Evolutionary conservation across 1,140 invertebrate species (phyloP).

Genomic region (Bursaphelenchus mucronatus): DNA sequence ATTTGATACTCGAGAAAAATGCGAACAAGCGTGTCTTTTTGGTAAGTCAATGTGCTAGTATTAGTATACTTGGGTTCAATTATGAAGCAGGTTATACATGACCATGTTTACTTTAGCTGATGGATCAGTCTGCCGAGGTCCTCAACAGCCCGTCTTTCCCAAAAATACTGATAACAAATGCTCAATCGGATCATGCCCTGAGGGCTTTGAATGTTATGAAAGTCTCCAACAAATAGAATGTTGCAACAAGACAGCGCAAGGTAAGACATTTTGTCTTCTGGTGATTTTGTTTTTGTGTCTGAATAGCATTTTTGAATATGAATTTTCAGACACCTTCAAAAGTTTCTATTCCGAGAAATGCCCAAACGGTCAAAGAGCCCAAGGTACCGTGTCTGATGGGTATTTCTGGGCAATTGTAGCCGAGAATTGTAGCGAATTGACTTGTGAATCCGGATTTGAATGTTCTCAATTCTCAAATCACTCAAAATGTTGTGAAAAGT

Average conservation of each 20-base stretch:
- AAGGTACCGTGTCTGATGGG: not conserved
- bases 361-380: constrained; percentile 2
- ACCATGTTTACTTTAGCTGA: not conserved
- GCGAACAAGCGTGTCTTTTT: constrained; percentile 4
- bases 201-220: not conserved
- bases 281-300: not conserved
- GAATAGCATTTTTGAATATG: too few relatives aligned
- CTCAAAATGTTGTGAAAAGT: not conserved
- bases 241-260: not conserved
- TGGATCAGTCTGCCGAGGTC: constrained; percentile 6
- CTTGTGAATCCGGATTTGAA: not conserved
- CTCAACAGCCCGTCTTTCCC: constrained; percentile 4
- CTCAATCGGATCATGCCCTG: constrained; percentile 6
- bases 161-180: not conserved
- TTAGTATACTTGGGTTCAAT: too few relatives aligned
- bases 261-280: not conserved
- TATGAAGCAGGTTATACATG: too few relatives aligned
- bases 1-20: constrained; percentile 11
- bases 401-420: constrained; percentile 13
- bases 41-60: too few relatives aligned
- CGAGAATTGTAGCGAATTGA: constrained; percentile 4
- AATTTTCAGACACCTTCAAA: constrained; percentile 17
- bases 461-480: constrained; percentile 7
- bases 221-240: constrained; percentile 13
- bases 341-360: constrained; percentile 10